Evolutionary conservation across 92 coral and sea anemone species (phyloP).

Genomic region (Isaurus tuberculatus): DNA sequence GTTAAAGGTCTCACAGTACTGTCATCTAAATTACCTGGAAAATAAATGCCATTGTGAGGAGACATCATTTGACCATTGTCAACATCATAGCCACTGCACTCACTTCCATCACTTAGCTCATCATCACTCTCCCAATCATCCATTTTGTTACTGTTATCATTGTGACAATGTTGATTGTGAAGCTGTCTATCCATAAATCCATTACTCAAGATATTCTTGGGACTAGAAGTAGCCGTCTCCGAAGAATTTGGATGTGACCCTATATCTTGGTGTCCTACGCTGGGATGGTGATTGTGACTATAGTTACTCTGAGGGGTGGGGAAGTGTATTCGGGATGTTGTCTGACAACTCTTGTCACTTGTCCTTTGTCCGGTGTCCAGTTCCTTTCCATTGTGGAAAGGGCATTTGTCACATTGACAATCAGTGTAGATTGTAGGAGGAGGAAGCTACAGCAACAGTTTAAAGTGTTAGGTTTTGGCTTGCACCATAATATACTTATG

Average conservation of each 20-base stretch:
- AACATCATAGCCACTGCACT: conserved; percentile 57
- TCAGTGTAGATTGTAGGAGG: conserved; percentile 20
- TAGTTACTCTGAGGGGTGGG: conserved; percentile 59
- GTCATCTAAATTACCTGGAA: conserved; percentile 3
- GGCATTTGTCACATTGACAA: conserved; percentile 69
- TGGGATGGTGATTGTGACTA: conserved; percentile 58
- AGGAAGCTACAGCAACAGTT: conserved; percentile 11
- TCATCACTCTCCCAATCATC: conserved; percentile 73
- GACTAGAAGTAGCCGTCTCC: conserved; percentile 26
- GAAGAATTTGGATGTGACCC: conserved; percentile 36
- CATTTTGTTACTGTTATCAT: conserved; percentile 47
- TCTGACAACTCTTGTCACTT: conserved; percentile 63
- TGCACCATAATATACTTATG: background rate
- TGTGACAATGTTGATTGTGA: conserved; percentile 52
- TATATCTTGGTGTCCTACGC: background rate
- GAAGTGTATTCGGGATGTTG: conserved; percentile 52
- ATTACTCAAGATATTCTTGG: conserved; percentile 57
- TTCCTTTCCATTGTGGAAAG: conserved; percentile 63
- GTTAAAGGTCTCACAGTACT: background rate
- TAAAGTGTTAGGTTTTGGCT: background rate
- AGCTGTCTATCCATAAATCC: conserved; percentile 55
- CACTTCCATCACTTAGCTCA: conserved; percentile 60
- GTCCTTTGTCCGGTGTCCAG: conserved; percentile 63
- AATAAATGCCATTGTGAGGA: conserved; percentile 44
- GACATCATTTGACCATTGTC: conserved; percentile 51